Conservation (phyloP, 2,113 vertebrate species). For the Saccopteryx leptura region DNA sequence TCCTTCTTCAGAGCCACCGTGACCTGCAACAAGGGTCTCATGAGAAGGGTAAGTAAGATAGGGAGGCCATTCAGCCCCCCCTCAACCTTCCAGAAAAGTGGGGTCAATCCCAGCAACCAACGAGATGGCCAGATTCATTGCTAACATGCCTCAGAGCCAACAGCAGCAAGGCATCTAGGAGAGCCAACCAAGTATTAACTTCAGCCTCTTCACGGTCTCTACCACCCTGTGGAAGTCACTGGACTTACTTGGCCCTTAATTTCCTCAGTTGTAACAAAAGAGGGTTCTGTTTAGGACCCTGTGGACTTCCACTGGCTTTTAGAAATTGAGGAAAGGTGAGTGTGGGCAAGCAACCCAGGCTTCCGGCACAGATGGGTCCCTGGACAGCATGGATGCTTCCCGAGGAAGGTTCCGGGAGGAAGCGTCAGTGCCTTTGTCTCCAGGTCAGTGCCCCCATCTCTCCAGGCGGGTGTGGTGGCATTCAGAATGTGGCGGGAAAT, state of each 20-base stretch:
- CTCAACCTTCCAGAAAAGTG: background rate
- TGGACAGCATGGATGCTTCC: background rate
- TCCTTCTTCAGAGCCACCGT: background rate
- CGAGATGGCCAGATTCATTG: background rate
- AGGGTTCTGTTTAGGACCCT: too few species aligned
- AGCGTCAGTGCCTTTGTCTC: background rate
- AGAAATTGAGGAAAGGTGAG: background rate
- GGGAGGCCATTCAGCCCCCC: background rate
- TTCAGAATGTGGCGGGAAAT: background rate
- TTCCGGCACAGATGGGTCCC: background rate
- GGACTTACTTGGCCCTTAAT: background rate
- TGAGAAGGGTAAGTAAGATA: background rate
- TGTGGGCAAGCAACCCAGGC: background rate
- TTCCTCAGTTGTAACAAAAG: background rate
- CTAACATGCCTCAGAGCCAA: background rate
- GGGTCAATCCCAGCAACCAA: background rate
- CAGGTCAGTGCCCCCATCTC: background rate
- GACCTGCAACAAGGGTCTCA: background rate
- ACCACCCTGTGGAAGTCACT: background rate
- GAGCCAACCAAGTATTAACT: too few species aligned
- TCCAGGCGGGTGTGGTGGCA: too few species aligned
- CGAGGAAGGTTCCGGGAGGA: background rate
- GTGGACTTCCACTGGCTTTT: background rate
- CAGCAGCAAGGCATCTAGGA: background rate
- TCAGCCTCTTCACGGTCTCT: background rate